Evolutionary conservation across 2,797 vertebrate species (phyloP).

Genomic region (Arrhamphus sclerolepis): DNA sequence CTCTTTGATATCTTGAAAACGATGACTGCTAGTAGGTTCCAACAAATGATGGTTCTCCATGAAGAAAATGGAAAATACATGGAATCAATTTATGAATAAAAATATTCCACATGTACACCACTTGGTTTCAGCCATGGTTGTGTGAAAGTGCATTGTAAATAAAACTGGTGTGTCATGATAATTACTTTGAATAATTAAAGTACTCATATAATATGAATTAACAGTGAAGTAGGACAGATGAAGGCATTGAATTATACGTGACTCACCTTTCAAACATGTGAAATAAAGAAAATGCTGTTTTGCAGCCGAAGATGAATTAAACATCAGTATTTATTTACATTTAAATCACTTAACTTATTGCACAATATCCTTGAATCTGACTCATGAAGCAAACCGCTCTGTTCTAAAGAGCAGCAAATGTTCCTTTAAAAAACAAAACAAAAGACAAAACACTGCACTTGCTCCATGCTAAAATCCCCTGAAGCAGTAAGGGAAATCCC

Average conservation of each 20-base stretch:
- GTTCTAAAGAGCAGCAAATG: slow-evolving; percentile 24
- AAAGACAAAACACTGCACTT: slow-evolving; percentile 2
- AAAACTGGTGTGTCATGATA: too few relatives aligned
- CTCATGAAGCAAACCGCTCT: slow-evolving; percentile 26
- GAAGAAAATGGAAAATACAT: too few relatives aligned
- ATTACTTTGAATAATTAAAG: background rate
- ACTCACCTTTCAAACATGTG: slow-evolving; percentile 1
- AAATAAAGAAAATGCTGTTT: slow-evolving; percentile 17
- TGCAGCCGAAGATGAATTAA: slow-evolving; percentile 37
- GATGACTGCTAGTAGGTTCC: background rate
- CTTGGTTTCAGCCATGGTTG: too few relatives aligned
- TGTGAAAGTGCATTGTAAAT: too few relatives aligned
- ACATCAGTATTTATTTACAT: slow-evolving; percentile 39
- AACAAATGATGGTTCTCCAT: background rate
- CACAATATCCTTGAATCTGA: slow-evolving; percentile 44
- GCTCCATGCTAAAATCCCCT: slow-evolving; percentile 37
- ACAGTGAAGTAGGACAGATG: background rate
- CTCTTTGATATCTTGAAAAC: background rate
- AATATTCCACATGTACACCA: too few relatives aligned
- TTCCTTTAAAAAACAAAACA: slow-evolving; percentile 37
- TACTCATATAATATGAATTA: background rate
- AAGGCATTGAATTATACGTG: background rate
- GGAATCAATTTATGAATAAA: too few relatives aligned
- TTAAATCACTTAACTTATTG: slow-evolving; percentile 37
- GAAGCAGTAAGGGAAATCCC: slow-evolving; percentile 45